Base-by-base conservation (phyloP, 2,113 vertebrate genomes). In the Ranitomeya variabilis region DNA sequence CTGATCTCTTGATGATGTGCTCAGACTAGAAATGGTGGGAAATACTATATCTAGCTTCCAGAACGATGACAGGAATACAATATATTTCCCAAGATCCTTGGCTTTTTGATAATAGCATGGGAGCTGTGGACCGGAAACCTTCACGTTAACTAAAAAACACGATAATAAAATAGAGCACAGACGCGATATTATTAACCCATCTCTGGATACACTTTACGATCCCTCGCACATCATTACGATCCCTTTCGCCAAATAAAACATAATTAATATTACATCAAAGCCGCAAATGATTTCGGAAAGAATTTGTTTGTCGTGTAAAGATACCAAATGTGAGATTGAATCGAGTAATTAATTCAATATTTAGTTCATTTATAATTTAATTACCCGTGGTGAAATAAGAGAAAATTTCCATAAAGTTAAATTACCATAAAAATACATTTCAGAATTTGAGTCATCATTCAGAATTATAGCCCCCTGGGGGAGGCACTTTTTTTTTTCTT, bases 371-470 rank as follows among this genome's bases (percentile, higher is more conserved):
- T 80, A 67, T 69, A 6, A 69, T 80, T 67, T 87, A 67, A 87
- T 83, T 83, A 83, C 11, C 81, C 45, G 62, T 26, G 81, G 62
- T 69, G 31, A 83, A 64, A 82, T 12, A 9, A 45, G 51, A 78
- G 80, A 85, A 51, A 62, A 87, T 67, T 21, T 86, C 62, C 62
- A 87, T 83, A 67, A 83, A 69, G 64, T 83, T 69, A 83, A 83
- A 83, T 83, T 67, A 21, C 64, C 45, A 69, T 67, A 66, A 67
- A 83, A 83, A 67, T 54, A 67, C 15, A 80, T 69, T 55, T 6
- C 84, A 8, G 14, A 31, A 52, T 69, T 71, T 21, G 11, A 79
- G 31, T 54, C 74, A 66, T 79, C 81, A 52, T 15, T 83, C 15
- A 13, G 8, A 10, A 83, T 37, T 15, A 45, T 62, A 4, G 37